phyloP scores from a whole-genome alignment of 2,888 invertebrate genomes.

The Panzeria rudis region DNA sequence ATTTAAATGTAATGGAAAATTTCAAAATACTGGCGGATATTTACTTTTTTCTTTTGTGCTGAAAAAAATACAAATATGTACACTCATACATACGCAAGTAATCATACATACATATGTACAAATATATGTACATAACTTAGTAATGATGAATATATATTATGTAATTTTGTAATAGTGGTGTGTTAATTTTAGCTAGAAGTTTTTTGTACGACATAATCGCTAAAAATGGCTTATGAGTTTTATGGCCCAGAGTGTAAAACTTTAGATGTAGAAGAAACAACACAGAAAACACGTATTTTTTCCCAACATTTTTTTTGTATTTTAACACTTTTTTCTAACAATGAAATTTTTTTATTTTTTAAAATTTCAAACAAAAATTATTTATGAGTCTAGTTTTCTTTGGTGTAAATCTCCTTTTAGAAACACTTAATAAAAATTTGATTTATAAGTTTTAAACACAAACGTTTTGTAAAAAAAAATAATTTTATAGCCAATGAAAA shows the following conservation, averaged over 20 bases:
- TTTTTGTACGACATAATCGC: slow-evolving; percentile 35
- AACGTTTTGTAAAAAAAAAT: neutral
- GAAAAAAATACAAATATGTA: neutral
- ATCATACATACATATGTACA: neutral
- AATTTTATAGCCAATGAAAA: slow-evolving; percentile 2
- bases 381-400: neutral
- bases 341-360: slow-evolving; percentile 20
- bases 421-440: neutral
- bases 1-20: slow-evolving; percentile 54
- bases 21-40: slow-evolving; percentile 45
- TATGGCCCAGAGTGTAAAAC: slow-evolving; percentile 31
- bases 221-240: slow-evolving; percentile 43
- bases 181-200: slow-evolving; percentile 20
- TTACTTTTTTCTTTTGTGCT: slow-evolving; percentile 20
- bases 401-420: neutral
- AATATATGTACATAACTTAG: neutral
- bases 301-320: slow-evolving; percentile 17
- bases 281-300: slow-evolving; percentile 31
- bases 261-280: neutral
- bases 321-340: slow-evolving; percentile 29
- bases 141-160: slow-evolving; percentile 34
- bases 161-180: slow-evolving; percentile 17
- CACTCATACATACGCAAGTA: neutral
- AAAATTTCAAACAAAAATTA: neutral
- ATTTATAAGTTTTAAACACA: slow-evolving; percentile 13